Evolutionary conservation across 2,797 vertebrate genomes (phyloP).

Genomic region (Macroramphosus scolopax): DNA sequence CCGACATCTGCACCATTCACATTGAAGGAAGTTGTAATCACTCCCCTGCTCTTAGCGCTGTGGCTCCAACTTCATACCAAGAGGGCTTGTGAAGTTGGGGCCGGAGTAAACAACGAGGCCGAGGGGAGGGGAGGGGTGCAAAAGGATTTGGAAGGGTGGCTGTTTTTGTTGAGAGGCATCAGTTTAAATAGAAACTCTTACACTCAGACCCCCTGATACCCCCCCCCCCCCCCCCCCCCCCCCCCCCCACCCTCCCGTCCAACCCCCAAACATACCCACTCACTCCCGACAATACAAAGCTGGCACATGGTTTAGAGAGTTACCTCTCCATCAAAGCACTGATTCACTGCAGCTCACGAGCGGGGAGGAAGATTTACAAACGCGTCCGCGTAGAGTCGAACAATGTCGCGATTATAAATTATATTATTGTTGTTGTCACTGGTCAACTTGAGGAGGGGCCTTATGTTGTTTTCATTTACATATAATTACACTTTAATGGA

Average conservation of each 20-base stretch:
- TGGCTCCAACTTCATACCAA: slow-evolving; percentile 64
- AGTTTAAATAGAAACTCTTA: slow-evolving; percentile 72
- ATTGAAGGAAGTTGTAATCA: slow-evolving; percentile 80
- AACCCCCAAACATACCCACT: slow-evolving; percentile 29
- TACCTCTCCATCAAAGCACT: slow-evolving; percentile 55
- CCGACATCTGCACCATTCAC: slow-evolving; percentile 82
- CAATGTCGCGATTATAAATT: slow-evolving; percentile 9
- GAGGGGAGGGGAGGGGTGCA: slow-evolving; percentile 26
- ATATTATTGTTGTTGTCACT: slow-evolving; percentile 51
- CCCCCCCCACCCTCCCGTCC: slow-evolving; percentile 29
- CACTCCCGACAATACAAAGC: slow-evolving; percentile 44
- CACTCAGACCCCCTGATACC: slow-evolving; percentile 46
- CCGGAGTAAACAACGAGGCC: slow-evolving; percentile 53
- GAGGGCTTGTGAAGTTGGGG: slow-evolving; percentile 54
- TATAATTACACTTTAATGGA: slow-evolving; percentile 81
- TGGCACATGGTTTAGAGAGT: slow-evolving; percentile 39
- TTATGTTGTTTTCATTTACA: slow-evolving; percentile 77
- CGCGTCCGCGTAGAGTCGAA: slow-evolving; percentile 26
- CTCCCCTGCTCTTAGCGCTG: slow-evolving; percentile 68
- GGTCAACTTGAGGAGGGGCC: slow-evolving; percentile 63
- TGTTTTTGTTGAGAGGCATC: slow-evolving; percentile 61
- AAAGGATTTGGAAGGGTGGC: slow-evolving; percentile 53
- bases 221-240: slow-evolving; percentile 27
- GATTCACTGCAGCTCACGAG: slow-evolving; percentile 56
- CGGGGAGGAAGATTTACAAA: slow-evolving; percentile 36